phyloP scores from a whole-genome alignment of 2,113 vertebrate species.

The Calonectris borealis region DNA sequence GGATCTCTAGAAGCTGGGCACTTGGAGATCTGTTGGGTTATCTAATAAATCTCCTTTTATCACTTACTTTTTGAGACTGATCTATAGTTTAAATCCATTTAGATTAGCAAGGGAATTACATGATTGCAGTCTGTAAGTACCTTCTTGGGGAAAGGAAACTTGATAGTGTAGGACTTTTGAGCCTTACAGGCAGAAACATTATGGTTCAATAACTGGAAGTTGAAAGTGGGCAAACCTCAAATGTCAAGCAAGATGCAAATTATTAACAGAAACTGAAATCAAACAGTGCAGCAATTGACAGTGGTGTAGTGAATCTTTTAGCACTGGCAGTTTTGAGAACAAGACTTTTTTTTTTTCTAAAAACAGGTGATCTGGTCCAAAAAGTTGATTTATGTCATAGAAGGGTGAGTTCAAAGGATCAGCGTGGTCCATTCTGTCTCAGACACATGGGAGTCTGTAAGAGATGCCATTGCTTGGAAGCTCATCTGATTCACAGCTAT shows the following conservation, averaged over 20 bases:
- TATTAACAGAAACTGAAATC: constrained; percentile 16
- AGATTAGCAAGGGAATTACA: constrained; percentile 24
- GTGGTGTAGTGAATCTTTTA: not conserved
- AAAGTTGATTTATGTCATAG: not conserved
- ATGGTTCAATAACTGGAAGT: constrained; percentile 14
- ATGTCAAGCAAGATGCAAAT: not conserved
- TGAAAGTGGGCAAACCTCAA: constrained; percentile 16
- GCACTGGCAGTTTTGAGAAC: not conserved
- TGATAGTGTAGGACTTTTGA: constrained; percentile 10
- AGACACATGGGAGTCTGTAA: not conserved
- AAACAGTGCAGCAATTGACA: not conserved
- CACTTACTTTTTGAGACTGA: constrained; percentile 16
- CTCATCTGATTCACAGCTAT: not conserved
- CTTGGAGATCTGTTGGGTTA: constrained; percentile 1
- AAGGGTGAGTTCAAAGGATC: not conserved
- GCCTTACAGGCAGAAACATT: constrained; percentile 29
- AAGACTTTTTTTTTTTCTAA: not conserved
- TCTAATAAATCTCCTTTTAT: constrained; percentile 10
- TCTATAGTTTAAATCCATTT: constrained; percentile 45
- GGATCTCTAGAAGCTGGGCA: not conserved
- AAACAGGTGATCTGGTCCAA: not conserved
- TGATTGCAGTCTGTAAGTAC: not conserved
- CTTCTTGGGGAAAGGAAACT: constrained; percentile 20
- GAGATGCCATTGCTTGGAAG: not conserved
- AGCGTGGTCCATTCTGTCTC: not conserved